phyloP scores from a whole-genome alignment of 2,113 vertebrate genomes.

The Hydrochoerus hydrochaeris region DNA sequence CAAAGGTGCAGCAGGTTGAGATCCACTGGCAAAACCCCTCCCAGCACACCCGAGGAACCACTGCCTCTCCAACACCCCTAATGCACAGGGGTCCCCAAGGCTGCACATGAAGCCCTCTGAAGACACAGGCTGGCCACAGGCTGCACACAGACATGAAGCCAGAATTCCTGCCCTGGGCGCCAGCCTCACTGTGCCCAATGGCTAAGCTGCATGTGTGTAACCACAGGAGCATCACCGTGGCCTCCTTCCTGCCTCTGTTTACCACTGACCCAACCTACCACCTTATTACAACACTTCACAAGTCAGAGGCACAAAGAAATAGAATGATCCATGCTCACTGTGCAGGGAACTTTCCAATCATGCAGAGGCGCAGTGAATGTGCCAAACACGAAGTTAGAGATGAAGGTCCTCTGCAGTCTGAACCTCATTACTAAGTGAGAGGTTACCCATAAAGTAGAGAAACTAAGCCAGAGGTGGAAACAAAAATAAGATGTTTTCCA shows the following conservation, averaged over 20 bases:
- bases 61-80: background rate
- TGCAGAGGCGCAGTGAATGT: rapidly evolving
- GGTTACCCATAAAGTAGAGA: too few species aligned
- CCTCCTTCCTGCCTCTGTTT: background rate
- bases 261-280: background rate
- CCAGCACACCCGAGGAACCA: background rate
- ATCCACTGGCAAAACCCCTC: background rate
- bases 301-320: background rate
- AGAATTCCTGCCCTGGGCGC: background rate
- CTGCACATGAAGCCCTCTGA: background rate
- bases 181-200: background rate
- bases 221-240: background rate
- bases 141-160: background rate
- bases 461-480: background rate
- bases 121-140: background rate
- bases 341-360: background rate
- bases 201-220: background rate
- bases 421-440: background rate
- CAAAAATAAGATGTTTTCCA: background rate
- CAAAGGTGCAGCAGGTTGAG: too few species aligned
- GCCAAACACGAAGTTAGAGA: background rate
- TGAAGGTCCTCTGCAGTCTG: background rate
- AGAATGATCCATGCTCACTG: background rate
- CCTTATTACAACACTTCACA: too few species aligned
- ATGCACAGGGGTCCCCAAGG: rapidly evolving